Conservation (phyloP, 2,113 vertebrate species). For the Sorex araneus region DNA sequence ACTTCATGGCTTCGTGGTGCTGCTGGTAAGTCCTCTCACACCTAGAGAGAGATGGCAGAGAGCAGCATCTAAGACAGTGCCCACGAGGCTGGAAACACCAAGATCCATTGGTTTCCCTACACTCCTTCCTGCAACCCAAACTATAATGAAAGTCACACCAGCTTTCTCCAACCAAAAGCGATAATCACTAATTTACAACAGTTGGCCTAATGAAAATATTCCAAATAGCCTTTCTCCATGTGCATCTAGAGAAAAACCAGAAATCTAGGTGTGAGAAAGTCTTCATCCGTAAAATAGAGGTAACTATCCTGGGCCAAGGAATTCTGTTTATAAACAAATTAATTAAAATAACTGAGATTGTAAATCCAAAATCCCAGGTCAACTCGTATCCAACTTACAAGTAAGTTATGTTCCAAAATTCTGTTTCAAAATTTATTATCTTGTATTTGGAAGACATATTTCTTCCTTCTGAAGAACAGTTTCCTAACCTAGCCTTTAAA, state of each 20-base stretch:
- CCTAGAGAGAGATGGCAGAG: conserved; percentile 82
- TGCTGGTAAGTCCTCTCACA: conserved; percentile 95
- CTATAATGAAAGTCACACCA: conserved; percentile 8
- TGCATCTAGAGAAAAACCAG: conserved; percentile 50
- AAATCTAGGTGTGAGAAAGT: conserved; percentile 1
- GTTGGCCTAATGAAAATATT: conserved; percentile 11
- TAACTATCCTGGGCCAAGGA: neutral
- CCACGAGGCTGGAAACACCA: neutral
- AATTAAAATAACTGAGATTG: conserved; percentile 41
- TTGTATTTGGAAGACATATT: conserved; percentile 75
- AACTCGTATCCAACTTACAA: conserved; percentile 61
- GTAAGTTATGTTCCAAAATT: conserved; percentile 75
- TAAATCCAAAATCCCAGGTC: conserved; percentile 52
- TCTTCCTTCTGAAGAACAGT: conserved; percentile 59
- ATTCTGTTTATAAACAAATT: conserved; percentile 32
- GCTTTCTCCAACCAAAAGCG: conserved; percentile 16
- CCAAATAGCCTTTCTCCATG: conserved; percentile 19
- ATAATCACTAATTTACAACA: conserved; percentile 53
- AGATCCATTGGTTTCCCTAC: neutral
- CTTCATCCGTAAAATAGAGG: conserved; percentile 18
- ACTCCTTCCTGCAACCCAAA: neutral
- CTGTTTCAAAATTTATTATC: conserved; percentile 75
- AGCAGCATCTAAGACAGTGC: neutral
- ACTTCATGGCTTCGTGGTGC: conserved; percentile 95
- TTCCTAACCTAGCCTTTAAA: conserved; percentile 28